A percentile compares a stretch with the other conserved stretches of the same genome.
These are phyloP conservation scores for Takifugu bimaculatus DNA, from an alignment of 2,113 vertebrate genomes.

Conservation along the genomic window DNA sequence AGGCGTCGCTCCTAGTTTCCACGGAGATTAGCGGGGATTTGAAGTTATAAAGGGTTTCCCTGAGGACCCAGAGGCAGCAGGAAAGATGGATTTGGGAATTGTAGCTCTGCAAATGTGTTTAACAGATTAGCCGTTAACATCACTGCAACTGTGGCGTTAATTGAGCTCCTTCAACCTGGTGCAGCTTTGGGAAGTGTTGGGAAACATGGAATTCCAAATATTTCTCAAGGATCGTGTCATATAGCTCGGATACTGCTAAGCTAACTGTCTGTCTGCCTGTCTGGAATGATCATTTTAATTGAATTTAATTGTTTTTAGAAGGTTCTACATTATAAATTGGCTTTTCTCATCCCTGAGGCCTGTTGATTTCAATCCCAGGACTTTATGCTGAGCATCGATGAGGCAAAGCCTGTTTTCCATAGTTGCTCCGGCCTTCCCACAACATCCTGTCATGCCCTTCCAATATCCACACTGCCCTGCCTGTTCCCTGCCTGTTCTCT, in stretches of 20 bases:
- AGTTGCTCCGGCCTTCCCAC: slow-evolving; percentile 53
- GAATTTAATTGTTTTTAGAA: not conserved
- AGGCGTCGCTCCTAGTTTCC: slow-evolving; percentile 66
- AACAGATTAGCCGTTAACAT: slow-evolving; percentile 41
- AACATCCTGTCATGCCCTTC: slow-evolving; percentile 59
- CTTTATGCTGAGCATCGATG: slow-evolving; percentile 41
- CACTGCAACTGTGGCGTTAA: slow-evolving; percentile 31
- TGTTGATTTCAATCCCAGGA: slow-evolving; percentile 7
- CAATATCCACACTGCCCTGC: slow-evolving; percentile 49
- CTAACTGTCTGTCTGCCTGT: not conserved
- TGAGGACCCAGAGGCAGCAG: slow-evolving; percentile 21
- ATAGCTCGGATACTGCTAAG: slow-evolving; percentile 2
- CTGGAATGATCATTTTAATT: not conserved
- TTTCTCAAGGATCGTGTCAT: slow-evolving; percentile 10
- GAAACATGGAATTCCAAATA: slow-evolving; percentile 16
- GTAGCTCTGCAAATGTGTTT: slow-evolving; percentile 51
- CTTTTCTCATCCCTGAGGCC: not conserved
- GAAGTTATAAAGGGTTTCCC: slow-evolving; percentile 57
- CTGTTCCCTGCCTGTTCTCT: slow-evolving; percentile 51
- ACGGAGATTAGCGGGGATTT: slow-evolving; percentile 71
- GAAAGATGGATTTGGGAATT: slow-evolving; percentile 54
- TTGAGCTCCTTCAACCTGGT: slow-evolving; percentile 30
- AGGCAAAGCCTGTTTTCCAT: slow-evolving; percentile 47
- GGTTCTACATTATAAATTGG: not conserved
- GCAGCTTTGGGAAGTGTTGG: slow-evolving; percentile 9